Percentiles rank a stretch among this genome's conserved stretches.
Conservation (phyloP, 2,888 invertebrate species). For the Amblyjoppa fuscipennis region DNA sequence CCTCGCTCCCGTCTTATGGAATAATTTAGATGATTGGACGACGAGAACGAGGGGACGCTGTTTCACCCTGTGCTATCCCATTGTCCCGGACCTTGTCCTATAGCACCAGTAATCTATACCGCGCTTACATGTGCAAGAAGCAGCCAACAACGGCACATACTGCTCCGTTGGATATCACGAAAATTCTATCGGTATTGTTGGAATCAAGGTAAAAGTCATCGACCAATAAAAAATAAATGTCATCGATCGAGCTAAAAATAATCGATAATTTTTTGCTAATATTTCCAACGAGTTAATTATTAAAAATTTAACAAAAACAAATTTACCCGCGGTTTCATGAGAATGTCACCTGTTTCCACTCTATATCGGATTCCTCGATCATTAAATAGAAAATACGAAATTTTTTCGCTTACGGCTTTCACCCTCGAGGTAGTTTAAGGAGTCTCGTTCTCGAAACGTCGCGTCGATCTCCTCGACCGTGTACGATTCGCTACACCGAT, state of each 20-base stretch:
- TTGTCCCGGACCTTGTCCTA: conserved; percentile 67
- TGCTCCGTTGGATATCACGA: conserved; percentile 3
- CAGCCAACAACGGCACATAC: conserved; percentile 1
- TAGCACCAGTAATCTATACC: conserved; percentile 10
- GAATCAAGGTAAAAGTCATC: background rate
- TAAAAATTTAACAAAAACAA: no score
- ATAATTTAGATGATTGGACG: conserved; percentile 84
- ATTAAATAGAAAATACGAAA: no score
- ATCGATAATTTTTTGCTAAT: no score
- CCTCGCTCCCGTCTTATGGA: conserved; percentile 79
- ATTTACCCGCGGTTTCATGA: no score
- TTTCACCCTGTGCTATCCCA: conserved; percentile 74
- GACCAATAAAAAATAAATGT: background rate
- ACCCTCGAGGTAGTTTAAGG: conserved; percentile 26
- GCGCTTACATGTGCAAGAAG: conserved; percentile 40
- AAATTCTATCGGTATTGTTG: background rate
- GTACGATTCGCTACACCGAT: conserved; percentile 54
- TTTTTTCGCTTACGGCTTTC: conserved; percentile 16
- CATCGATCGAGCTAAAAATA: background rate
- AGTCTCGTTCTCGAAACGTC: conserved; percentile 75
- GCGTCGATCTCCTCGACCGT: conserved; percentile 40
- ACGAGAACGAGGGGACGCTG: conserved; percentile 67
- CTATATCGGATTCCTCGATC: no score
- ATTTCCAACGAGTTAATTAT: no score
- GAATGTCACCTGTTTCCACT: no score